Evolutionary conservation across 2,113 vertebrate genomes (phyloP).

Genomic region (Aptenodytes patagonicus): DNA sequence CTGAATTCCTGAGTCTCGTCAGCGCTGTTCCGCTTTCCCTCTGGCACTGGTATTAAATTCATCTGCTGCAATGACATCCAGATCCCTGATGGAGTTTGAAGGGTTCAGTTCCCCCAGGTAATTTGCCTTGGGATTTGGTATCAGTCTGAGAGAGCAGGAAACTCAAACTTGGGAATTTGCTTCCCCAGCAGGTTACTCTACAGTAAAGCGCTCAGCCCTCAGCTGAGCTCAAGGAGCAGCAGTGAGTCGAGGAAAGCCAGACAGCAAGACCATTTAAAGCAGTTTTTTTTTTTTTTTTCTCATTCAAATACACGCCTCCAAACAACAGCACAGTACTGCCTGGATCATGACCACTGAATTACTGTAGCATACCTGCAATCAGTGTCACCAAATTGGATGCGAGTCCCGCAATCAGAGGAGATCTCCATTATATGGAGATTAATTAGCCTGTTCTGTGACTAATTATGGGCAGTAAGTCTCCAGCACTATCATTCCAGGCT

Average conservation of each 20-base stretch:
- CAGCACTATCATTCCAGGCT: background rate
- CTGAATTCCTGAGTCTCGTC: background rate
- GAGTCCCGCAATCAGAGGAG: background rate
- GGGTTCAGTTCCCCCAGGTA: background rate
- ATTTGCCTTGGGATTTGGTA: background rate
- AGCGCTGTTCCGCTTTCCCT: background rate
- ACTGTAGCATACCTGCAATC: background rate
- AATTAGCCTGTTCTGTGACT: background rate
- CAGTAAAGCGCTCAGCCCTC: background rate
- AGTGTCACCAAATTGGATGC: background rate
- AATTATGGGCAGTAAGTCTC: background rate
- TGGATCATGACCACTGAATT: background rate
- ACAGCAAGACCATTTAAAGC: background rate
- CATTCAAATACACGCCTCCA: background rate
- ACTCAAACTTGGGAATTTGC: background rate
- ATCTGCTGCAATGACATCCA: background rate
- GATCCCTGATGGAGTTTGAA: background rate
- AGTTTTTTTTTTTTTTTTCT: background rate
- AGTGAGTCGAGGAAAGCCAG: background rate
- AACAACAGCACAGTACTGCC: background rate
- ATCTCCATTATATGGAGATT: background rate
- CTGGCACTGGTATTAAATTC: background rate
- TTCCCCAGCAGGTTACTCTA: background rate
- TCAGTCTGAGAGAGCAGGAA: background rate
- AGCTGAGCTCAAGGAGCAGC: background rate